Evolutionary conservation across 2,797 vertebrate genomes (phyloP), one percentile per base, ranked within the genome.

Genomic region (Syncerus caffer): DNA sequence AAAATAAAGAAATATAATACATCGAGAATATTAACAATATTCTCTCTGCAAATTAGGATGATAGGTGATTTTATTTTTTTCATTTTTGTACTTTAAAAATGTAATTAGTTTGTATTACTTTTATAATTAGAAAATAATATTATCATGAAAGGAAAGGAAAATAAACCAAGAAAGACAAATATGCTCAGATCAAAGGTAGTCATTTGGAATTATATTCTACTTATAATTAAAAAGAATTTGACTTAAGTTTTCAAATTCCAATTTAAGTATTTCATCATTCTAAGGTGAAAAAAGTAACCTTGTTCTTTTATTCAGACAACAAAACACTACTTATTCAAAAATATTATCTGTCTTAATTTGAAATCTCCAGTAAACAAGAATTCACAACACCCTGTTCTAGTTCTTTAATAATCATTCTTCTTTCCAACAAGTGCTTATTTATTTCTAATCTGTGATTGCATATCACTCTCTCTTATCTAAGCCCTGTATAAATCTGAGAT

Each of bases 381-480:
- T 83, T 50, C 51, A 79, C 85, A 92, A 83, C 60, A 93, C 27
- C n/a, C 88, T 78, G 51, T 82, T 96, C 82, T 85, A 83, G 13
- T 78, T 97, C 31, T 93, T 95, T 89, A 95, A 71, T 51, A 95
- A 91, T 82, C 96, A 78, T 78, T 74, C 74, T 90, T 90, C 50
- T 74, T 92, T 79, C 83, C 90, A 97, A 83, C 4, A 89, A 95
- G 47, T 42, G 27, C 78, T 94, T 93, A 60, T 95, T 97, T 94
- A 92, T 82, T 86, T 95, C 82, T 87, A 50, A 84, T 67, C 38
- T 87, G n/a, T 6, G 53, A 83, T 1, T 86, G 23, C 12, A 62
- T 76, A 84, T 92, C 51, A 38, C 64, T 74, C 29, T 58, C 51
- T 85, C 47, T 86, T 80, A 50, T 78, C 23, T n/a, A 64, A 97